These are phyloP conservation scores for Prunella himalayana DNA, from an alignment of 2,113 vertebrate species.

Conservation along the genomic window DNA sequence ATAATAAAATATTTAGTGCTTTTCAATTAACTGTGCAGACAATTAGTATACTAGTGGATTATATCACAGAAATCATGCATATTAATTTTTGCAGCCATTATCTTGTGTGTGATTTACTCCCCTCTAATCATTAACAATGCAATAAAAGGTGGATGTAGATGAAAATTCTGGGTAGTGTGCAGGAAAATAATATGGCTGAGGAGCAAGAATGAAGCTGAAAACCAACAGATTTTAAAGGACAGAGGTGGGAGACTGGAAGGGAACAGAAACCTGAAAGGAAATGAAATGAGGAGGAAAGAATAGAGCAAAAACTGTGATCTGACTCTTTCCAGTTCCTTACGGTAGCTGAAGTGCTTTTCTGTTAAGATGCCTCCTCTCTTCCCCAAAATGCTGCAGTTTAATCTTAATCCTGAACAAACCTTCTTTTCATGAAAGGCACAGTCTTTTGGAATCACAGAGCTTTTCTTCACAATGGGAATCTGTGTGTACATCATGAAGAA, in stretches of 20 bases:
- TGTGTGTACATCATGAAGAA: slow-evolving; percentile 33
- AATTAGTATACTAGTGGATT: slow-evolving; percentile 76
- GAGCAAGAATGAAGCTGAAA: slow-evolving; percentile 55
- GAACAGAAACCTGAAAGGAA: not conserved
- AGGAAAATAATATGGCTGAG: slow-evolving; percentile 50
- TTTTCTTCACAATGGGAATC: slow-evolving; percentile 40
- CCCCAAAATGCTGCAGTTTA: not conserved
- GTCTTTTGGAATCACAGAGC: not conserved
- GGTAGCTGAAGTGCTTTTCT: not conserved
- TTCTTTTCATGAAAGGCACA: not conserved
- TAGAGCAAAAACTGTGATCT: not conserved
- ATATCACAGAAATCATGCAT: slow-evolving; percentile 74
- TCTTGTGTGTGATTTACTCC: slow-evolving; percentile 74
- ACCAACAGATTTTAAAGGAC: not conserved
- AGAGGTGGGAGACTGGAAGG: not conserved
- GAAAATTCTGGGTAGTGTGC: slow-evolving; percentile 53
- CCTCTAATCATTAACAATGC: slow-evolving; percentile 72
- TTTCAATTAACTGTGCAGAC: slow-evolving; percentile 78
- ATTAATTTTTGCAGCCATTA: slow-evolving; percentile 78
- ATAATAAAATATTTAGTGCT: slow-evolving; percentile 80
- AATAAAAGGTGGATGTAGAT: slow-evolving; percentile 68
- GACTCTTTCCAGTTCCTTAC: not conserved
- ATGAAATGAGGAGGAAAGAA: not conserved
- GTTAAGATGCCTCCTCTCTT: not conserved
- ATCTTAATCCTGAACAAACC: not conserved